Conservation (phyloP, 2,113 vertebrate species). For the Lynx canadensis region DNA sequence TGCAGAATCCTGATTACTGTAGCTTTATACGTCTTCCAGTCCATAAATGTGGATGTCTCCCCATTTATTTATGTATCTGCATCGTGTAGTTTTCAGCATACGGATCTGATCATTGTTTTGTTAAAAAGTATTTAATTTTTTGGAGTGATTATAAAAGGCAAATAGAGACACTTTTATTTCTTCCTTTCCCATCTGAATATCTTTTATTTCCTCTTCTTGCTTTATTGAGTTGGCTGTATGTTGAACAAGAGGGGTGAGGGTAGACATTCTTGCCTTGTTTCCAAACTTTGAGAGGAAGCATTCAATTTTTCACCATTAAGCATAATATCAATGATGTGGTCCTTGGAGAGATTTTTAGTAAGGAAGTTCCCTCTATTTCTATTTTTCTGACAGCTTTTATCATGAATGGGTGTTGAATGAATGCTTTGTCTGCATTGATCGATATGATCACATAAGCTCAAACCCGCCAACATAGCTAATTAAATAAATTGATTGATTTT, state of each 20-base stretch:
- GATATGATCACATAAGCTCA: background rate
- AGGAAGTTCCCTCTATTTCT: background rate
- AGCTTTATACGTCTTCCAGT: background rate
- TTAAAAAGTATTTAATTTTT: background rate
- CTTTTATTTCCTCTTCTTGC: background rate
- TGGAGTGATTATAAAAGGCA: background rate
- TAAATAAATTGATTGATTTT: background rate
- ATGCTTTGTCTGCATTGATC: background rate
- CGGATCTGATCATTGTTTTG: background rate
- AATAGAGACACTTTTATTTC: background rate
- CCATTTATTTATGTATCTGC: background rate
- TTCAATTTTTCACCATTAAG: no score
- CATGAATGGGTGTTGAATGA: no score
- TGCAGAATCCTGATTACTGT: background rate
- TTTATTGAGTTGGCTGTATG: background rate
- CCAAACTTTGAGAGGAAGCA: background rate
- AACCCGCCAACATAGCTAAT: background rate
- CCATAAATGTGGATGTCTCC: background rate
- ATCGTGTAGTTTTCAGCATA: background rate
- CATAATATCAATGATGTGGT: background rate
- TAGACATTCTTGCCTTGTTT: background rate
- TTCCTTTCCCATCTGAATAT: background rate
- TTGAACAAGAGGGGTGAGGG: background rate
- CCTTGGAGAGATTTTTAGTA: accelerated
- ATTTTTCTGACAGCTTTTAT: background rate